phyloP scores from a whole-genome alignment of 53 echinoderm and acorn worm species.

The Holothuria scabra region DNA sequence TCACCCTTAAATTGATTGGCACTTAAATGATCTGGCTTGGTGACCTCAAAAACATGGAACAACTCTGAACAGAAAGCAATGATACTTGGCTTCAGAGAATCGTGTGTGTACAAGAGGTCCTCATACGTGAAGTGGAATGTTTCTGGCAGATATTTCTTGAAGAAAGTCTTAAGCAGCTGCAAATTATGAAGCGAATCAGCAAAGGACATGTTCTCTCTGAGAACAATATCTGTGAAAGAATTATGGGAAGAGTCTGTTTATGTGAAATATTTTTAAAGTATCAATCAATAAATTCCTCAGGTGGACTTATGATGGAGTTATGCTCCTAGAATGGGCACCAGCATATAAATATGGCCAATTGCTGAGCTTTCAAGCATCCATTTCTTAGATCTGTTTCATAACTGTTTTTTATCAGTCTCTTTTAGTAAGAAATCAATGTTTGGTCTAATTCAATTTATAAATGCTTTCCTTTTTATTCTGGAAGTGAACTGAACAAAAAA shows the following conservation, averaged over 20 bases:
- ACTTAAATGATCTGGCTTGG: constrained; percentile 69
- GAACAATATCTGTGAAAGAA: constrained; percentile 68
- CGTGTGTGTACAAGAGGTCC: constrained; percentile 87
- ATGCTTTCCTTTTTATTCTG: no score
- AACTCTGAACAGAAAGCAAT: constrained; percentile 78
- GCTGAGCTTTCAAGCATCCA: no score
- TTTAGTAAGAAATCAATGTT: no score
- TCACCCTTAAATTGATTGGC: constrained; percentile 47
- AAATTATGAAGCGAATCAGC: constrained; percentile 95
- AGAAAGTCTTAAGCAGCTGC: constrained; percentile 75
- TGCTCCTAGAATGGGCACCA: no score
- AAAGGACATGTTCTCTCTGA: constrained; percentile 87
- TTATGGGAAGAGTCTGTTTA: not conserved
- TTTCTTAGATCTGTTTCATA: no score
- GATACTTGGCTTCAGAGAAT: constrained; percentile 76
- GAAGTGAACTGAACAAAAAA: no score
- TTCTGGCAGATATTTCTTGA: constrained; percentile 64
- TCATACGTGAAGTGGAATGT: constrained; percentile 76
- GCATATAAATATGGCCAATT: no score
- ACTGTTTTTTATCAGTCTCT: no score
- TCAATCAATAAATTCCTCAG: no score
- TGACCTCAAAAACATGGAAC: constrained; percentile 82
- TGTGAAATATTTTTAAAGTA: no score
- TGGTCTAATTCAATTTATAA: no score
- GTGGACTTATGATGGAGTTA: no score